Conservation (phyloP, 2,113 vertebrate species). For the Rhadina sibilatrix region DNA sequence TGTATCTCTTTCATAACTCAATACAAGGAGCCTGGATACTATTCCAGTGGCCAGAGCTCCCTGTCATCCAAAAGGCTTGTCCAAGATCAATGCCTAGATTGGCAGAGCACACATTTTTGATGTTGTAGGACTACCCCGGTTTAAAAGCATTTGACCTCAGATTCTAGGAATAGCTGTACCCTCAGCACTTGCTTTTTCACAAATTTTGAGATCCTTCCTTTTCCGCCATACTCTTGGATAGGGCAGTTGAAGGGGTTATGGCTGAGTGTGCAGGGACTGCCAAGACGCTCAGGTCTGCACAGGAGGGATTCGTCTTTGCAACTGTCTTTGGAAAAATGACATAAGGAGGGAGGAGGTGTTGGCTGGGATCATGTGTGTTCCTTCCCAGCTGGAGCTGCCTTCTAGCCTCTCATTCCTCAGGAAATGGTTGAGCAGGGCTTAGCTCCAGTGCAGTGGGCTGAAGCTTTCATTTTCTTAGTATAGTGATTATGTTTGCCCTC, state of each 20-base stretch:
- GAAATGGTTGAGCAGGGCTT: not conserved
- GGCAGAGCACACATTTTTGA: not conserved
- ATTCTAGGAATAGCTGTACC: not conserved
- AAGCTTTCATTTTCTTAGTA: not conserved
- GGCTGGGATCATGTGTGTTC: not conserved
- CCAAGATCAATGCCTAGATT: not conserved
- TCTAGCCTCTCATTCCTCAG: not conserved
- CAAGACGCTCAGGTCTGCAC: not conserved
- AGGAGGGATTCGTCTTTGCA: not conserved
- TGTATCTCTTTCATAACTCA: accelerated
- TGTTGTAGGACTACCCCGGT: not conserved
- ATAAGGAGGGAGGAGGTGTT: not conserved
- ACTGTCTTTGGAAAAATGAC: not conserved
- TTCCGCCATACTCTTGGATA: not conserved
- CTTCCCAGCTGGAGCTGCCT: not conserved
- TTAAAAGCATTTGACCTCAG: not conserved
- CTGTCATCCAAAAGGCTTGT: not conserved
- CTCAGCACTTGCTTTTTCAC: not conserved
- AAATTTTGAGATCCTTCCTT: not conserved
- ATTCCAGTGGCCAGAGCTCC: not conserved
- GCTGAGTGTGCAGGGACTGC: not conserved
- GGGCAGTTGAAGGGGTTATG: not conserved
- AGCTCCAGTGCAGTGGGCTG: not conserved
- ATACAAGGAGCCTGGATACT: not conserved
- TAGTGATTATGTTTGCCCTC: not conserved